phyloP scores from a whole-genome alignment of 2,113 vertebrate species.

The Agapornis roseicollis region DNA sequence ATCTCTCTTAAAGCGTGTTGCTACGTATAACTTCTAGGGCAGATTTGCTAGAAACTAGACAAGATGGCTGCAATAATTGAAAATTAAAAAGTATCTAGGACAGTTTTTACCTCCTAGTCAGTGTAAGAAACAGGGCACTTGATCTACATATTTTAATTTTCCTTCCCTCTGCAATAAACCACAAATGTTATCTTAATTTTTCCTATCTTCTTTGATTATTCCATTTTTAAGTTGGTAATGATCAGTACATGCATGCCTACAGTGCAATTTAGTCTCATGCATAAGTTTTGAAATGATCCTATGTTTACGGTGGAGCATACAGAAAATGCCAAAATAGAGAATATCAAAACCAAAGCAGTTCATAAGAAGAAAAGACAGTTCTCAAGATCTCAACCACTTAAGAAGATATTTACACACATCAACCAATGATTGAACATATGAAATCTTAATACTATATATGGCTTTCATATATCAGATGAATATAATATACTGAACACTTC shows the following conservation, averaged over 20 bases:
- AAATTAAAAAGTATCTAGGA: not conserved
- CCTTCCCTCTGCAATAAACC: not conserved
- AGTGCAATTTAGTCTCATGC: not conserved
- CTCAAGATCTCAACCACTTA: not conserved
- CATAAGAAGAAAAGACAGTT: not conserved
- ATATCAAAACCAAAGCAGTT: not conserved
- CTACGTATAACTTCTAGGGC: not conserved
- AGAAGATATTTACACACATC: not conserved
- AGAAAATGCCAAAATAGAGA: not conserved
- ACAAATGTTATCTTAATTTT: not conserved
- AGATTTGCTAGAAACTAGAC: not conserved
- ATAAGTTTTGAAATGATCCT: not conserved
- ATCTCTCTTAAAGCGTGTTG: not conserved
- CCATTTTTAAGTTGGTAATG: not conserved
- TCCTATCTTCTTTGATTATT: not conserved
- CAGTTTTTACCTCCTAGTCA: not conserved
- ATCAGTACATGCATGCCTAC: not conserved
- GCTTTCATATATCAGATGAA: not conserved
- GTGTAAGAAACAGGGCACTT: not conserved
- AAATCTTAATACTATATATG: not conserved
- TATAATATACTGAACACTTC: not conserved
- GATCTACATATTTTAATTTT: not conserved
- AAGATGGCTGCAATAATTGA: not conserved
- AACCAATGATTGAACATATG: not conserved
- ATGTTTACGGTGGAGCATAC: not conserved